Evolutionary conservation across 2,113 vertebrate genomes (phyloP), one percentile per base, ranked within the genome.

Genomic region (Oxygymnocypris stewartii): DNA sequence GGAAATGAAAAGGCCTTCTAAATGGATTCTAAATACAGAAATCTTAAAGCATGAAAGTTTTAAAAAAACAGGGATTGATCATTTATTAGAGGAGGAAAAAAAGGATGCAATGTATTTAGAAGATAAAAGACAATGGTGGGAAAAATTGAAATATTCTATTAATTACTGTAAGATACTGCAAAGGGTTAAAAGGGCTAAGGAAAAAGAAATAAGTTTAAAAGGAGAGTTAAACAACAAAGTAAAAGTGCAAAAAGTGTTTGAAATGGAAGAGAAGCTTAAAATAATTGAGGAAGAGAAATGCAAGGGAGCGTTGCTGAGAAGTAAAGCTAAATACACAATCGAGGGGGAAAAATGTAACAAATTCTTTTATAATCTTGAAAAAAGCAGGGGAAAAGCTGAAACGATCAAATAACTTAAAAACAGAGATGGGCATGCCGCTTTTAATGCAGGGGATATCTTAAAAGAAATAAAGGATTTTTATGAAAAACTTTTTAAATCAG

Each of bases 51-150:
- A 74, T 11, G 8, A 44, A 9, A 10, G 4, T 44, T 74, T 74
- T n/a, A 74, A 74, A 74, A 42, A 44, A n/a, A n/a, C n/a, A n/a
- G 37, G n/a, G 71, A 74, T 74, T n/a, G 67, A 71, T 1, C 14
- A 69, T 14, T 16, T 14, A 28, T 69, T 69, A 31, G 4, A 13
- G 35, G 65, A 69, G 28, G 2, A 4, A 2, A 10, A 67, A 67
- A 13, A 12, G 4, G 63, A 44, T 10, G 9, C 2, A 10, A 42
- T 28, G 81, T 10, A 42, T 9, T 20, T 49, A 54, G 49, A 67
- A 25, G 18, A 83, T 65, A 63, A 35, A 81, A 54, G 77, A 40
- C 31, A 71, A 71, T 71, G 67, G 67, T 71, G 67, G 67, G 65
- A 69, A 35, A 69, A 69, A 20, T 71, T 18, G 18, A 37, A 18